Percentiles rank a stretch among this genome's conserved stretches.
phyloP scores from a whole-genome alignment of 2,888 invertebrate genomes.

The Philaethria dido region DNA sequence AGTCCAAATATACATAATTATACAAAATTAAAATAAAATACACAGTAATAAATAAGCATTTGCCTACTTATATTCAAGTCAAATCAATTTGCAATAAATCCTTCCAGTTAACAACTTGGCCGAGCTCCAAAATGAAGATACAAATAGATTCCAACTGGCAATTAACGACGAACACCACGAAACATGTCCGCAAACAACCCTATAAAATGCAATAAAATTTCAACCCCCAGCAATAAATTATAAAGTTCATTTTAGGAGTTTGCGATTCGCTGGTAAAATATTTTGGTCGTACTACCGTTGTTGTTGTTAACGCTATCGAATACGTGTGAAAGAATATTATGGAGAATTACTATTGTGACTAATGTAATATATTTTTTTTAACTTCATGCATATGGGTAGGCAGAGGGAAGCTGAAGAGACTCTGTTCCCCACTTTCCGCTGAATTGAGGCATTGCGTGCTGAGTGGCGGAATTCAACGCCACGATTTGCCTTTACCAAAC shows the following conservation, averaged over 20 bases:
- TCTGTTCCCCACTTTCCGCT: too few species aligned
- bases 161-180: constrained; percentile 44
- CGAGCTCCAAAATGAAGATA: constrained; percentile 44
- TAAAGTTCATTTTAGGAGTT: constrained; percentile 38
- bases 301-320: constrained; percentile 8
- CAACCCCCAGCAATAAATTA: constrained; percentile 21
- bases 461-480: too few species aligned
- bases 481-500: too few species aligned
- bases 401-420: too few species aligned
- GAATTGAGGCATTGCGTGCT: too few species aligned
- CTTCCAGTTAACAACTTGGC: constrained; percentile 44
- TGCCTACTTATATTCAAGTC: constrained; percentile 28
- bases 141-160: constrained; percentile 43
- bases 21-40: too few species aligned
- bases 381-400: too few species aligned
- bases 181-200: constrained; percentile 37
- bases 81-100: constrained; percentile 42
- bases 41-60: constrained; percentile 6
- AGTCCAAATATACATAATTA: too few species aligned
- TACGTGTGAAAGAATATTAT: too few species aligned
- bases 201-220: constrained; percentile 27
- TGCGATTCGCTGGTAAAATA: not conserved
- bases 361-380: too few species aligned
- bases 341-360: not conserved
- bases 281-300: not conserved